Evolutionary conservation across 2,113 vertebrate genomes (phyloP), one percentile per base, ranked within the genome.

Genomic region (Colossoma macropomum): DNA sequence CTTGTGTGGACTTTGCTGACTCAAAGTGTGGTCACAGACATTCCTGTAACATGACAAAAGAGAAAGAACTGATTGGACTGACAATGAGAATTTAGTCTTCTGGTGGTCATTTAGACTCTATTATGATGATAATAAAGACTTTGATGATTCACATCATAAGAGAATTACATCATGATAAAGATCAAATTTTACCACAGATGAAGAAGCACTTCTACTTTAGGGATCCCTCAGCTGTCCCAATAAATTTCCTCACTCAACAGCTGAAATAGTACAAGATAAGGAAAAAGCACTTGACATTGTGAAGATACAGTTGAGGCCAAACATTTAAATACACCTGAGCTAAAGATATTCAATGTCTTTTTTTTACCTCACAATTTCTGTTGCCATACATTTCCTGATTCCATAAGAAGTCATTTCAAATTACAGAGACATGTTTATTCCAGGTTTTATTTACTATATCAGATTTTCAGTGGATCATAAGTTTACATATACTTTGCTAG

Each of bases 1-100:
- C 60, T 79, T 86, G 82, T 86, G 70, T 50, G 70, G 32, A 65
- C 73, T 74, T 59, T 68, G 62, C 81, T 88, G 87, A 88, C 65
- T 87, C 78, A 79, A 54, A 70, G 27, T 81, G 78, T 81, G 80
- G 71, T 74, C 75, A 83, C 48, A 68, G 62, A 62, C 72, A 77
- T 83, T 84, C 79, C 48, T 60, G 41, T 15, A 66, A 15, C 32
- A 77, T 73, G 59, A 87, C 79, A 85, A 87, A 85, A 45, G n/a
- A 56, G 50, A 12, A 34, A 21, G 30, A 23, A 52, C 32, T 28
- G 27, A 15, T 23, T 60, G 16, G 21, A 66, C 16, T 4, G 10
- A 75, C 74, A 28, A 68, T 25, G 52, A 56, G 25, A 41, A 19
- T 34, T 70, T 21, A 38, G 19, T 11, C 62, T 30, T 4, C 28